These are phyloP conservation scores for Rhamphomyia laevipes DNA, from an alignment of 2,888 invertebrate species.

Conservation along the genomic window DNA sequence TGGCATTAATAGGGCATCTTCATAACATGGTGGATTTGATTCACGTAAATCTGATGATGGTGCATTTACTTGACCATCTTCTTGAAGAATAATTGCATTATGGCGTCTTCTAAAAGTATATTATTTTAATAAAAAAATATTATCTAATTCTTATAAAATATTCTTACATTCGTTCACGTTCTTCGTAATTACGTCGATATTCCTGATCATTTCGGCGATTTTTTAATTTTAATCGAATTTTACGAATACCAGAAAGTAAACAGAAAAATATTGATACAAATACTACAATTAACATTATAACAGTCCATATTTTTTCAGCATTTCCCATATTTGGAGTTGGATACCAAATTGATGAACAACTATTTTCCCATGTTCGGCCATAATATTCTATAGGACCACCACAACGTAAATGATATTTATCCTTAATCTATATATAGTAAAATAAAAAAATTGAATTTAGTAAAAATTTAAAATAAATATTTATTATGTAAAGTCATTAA, in stretches of 20 bases:
- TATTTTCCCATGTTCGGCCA: conserved; percentile 55
- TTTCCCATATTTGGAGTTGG: conserved; percentile 32
- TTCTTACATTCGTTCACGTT: conserved; percentile 32
- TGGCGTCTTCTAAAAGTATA: conserved; percentile 32
- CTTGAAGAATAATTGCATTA: conserved; percentile 43
- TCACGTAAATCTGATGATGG: conserved; percentile 55
- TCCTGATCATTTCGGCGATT: conserved; percentile 36
- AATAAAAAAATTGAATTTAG: neutral
- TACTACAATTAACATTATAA: conserved; percentile 43
- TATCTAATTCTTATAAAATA: too few relatives aligned
- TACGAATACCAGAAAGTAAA: conserved; percentile 20
- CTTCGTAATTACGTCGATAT: conserved; percentile 38
- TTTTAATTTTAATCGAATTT: conserved; percentile 44
- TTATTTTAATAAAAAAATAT: neutral
- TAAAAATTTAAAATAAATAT: neutral
- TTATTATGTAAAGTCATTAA: conserved; percentile 23
- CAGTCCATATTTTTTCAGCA: conserved; percentile 46
- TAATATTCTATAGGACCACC: conserved; percentile 50
- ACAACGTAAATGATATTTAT: conserved; percentile 44
- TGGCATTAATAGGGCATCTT: conserved; percentile 65
- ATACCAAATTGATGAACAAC: conserved; percentile 53
- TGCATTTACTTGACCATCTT: conserved; percentile 45
- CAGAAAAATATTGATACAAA: conserved; percentile 19
- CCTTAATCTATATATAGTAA: conserved; percentile 26
- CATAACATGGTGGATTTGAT: conserved; percentile 61